These are phyloP conservation scores for Herminia tarsipennalis DNA, from an alignment of 2,888 invertebrate species.

Conservation along the genomic window DNA sequence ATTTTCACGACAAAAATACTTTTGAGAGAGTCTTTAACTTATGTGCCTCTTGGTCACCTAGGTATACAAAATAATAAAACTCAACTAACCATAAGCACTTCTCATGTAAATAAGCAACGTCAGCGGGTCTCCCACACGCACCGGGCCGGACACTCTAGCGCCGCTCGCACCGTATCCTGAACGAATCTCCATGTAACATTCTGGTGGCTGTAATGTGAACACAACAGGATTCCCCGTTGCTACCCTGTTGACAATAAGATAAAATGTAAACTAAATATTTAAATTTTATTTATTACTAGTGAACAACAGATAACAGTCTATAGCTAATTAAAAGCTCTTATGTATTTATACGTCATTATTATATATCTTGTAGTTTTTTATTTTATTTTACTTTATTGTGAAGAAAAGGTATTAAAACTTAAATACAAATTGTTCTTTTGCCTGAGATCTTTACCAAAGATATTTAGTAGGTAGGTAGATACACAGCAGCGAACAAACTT, in stretches of 20 bases:
- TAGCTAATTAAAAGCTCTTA: too few relatives aligned
- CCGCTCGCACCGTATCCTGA: slow-evolving; percentile 96
- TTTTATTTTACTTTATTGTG: too few relatives aligned
- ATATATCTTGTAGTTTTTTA: too few relatives aligned
- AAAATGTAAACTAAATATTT: not conserved
- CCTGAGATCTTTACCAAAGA: too few relatives aligned
- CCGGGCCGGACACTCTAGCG: slow-evolving; percentile 94
- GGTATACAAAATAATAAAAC: not conserved
- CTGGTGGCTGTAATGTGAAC: slow-evolving; percentile 96
- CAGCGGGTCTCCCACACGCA: slow-evolving; percentile 96
- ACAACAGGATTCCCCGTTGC: slow-evolving; percentile 98
- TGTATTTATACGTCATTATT: too few relatives aligned
- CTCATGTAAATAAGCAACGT: slow-evolving; percentile 97
- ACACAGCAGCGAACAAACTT: too few relatives aligned
- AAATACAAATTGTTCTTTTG: too few relatives aligned
- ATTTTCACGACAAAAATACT: too few relatives aligned
- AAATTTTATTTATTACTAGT: not conserved
- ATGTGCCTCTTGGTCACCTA: not conserved
- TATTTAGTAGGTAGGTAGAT: too few relatives aligned
- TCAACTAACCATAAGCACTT: slow-evolving; percentile 93
- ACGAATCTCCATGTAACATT: slow-evolving; percentile 98
- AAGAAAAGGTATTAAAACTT: too few relatives aligned
- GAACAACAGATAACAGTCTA: too few relatives aligned
- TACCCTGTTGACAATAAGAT: slow-evolving; percentile 85
- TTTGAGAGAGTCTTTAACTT: too few relatives aligned